Base-by-base conservation (phyloP, 53 echinoderm and acorn worm genomes). In the Actinopyga echinites region DNA sequence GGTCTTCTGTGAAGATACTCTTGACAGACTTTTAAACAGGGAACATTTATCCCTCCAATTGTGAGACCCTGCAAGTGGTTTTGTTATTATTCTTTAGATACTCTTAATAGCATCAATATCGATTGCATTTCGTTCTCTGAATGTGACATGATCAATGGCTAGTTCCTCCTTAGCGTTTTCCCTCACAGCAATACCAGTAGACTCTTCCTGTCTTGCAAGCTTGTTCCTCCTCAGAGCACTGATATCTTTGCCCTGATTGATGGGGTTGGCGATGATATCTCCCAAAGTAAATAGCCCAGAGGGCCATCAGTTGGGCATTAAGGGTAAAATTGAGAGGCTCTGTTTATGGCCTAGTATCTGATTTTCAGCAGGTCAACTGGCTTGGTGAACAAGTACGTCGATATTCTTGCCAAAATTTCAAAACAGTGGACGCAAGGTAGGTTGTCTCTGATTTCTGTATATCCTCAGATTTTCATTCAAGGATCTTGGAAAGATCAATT, bases 261-360 rank as follows among this genome's bases (percentile, higher is more conserved):
- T 71, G 25, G 71, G 8, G 17, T 71, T 44, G n/a, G 40, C 38
- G 71, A 44, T 71, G 40, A 42, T 71, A 71, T 44, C 71, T 71
- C 44, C 12, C 8, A 71, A 33, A 71, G 42, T 71, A 71, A 71
- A 71, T 44, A 71, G 26, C 71, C 71, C 44, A 23, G 28, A 31
- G 45, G 69, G 69, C 71, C 3, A 31, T 31, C 63, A 28, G 31
- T 63, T 40, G 67, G 34, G 71, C 71, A 24, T 71, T 21, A 71
- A 11, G 25, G 49, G 26, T 21, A 38, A 69, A 33, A 31, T 6
- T 67, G 10, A 67, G 37, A 33, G 49, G 49, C 49, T 49, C 1
- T 49, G 49, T 68, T 69, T 71, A 42, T 71, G 71, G 42, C 40
- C 71, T 71, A 42, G 42, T 71, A 71, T 71, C 40, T 71, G 71